Conservation (phyloP, 2,888 invertebrate genomes). For the Euclidia mi region DNA sequence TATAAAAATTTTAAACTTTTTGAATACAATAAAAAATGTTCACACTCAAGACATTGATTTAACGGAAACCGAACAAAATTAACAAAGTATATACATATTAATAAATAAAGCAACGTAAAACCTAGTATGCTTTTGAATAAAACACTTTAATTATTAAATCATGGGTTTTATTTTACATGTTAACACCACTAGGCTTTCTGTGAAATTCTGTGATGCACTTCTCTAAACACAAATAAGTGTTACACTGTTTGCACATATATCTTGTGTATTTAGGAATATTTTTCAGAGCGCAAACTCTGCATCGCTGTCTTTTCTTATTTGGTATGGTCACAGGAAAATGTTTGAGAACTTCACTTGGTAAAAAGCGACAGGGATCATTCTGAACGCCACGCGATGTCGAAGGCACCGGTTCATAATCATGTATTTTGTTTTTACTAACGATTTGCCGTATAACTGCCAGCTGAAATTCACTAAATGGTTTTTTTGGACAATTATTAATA, state of each 20-base stretch:
- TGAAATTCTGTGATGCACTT: constrained; percentile 14
- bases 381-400: constrained; percentile 19
- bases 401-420: constrained; percentile 15
- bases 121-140: constrained; percentile 8
- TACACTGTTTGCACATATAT: constrained; percentile 19
- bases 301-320: constrained; percentile 17
- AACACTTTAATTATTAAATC: constrained; percentile 12
- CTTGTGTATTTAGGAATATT: constrained; percentile 15
- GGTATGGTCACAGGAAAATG: constrained; percentile 18
- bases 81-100: too few relatives aligned
- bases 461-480: constrained; percentile 31
- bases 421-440: too few relatives aligned
- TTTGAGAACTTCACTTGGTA: constrained; percentile 16
- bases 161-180: constrained; percentile 11
- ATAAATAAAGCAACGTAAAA: too few relatives aligned
- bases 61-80: too few relatives aligned
- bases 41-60: constrained; percentile 10
- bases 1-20: constrained; percentile 18
- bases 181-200: constrained; percentile 14
- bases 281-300: constrained; percentile 15
- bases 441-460: constrained; percentile 28
- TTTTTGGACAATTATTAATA: constrained; percentile 24
- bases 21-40: constrained; percentile 11
- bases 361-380: constrained; percentile 16
- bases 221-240: constrained; percentile 14